phyloP scores from a whole-genome alignment of 1,140 invertebrate species.

The Monomorium pharaonis region DNA sequence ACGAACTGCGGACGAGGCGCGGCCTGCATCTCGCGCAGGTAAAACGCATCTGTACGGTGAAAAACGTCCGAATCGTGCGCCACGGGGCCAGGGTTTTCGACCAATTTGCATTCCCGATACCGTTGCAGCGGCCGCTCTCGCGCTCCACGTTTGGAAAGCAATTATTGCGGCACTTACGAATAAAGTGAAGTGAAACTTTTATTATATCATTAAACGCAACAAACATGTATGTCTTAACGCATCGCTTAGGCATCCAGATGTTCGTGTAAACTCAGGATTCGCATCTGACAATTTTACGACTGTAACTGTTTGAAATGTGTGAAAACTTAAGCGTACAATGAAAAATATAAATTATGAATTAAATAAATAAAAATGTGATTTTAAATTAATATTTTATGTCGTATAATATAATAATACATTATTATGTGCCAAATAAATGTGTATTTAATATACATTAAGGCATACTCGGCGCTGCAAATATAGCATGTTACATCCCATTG shows the following conservation, averaged over 20 bases:
- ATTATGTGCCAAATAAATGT: background rate
- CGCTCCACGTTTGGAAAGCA: conserved; percentile 4
- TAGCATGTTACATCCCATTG: background rate
- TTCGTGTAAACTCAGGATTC: background rate
- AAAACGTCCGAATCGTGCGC: background rate
- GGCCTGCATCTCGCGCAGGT: background rate
- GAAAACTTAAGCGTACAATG: background rate
- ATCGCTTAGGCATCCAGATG: background rate
- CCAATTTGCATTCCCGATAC: conserved; percentile 34
- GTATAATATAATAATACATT: background rate
- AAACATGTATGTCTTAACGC: background rate
- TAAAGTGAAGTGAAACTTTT: conserved; percentile 19
- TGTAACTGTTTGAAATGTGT: background rate
- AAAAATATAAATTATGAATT: background rate
- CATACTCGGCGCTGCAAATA: background rate
- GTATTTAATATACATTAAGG: background rate
- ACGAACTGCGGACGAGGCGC: background rate
- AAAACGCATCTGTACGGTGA: background rate
- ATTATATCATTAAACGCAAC: background rate
- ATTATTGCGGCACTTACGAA: conserved; percentile 27
- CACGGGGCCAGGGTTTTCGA: background rate
- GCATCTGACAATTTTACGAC: background rate
- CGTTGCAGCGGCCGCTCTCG: conserved; percentile 12
- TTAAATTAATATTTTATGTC: background rate
- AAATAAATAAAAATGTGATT: conserved; percentile 4